Evolutionary conservation across 2,888 invertebrate species (phyloP), one percentile per base, ranked within the genome.

Genomic region (Volucella inanis): DNA sequence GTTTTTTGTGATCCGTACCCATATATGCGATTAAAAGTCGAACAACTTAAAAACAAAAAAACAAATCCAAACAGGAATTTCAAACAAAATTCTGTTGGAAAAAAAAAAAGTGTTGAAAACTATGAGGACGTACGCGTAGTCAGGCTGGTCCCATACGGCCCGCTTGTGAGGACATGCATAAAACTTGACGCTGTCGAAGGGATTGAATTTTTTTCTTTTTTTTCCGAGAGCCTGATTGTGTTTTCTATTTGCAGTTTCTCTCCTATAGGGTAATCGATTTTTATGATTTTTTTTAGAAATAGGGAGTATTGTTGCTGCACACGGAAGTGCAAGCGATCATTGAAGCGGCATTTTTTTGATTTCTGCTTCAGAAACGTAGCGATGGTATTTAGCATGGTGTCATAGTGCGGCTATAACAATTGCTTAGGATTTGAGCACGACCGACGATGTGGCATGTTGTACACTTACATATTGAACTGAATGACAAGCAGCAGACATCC

Each of bases 281-380:
- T 84, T 75, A 75, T 80, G 65, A 70, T 8, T 75, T 79, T 79
- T 65, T 49, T 4, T 18, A 6, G 8, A 49, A 76, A 8, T 74
- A 22, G 61, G 49, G 39, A 12, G 43, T 14, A 54, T 15, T n/a
- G 49, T 31, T 10, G 57, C 2, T 65, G 47, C 52, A 77, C 59
- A 70, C 75, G 79, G 79, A 79, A 79, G 84, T 84, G 65, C 84
- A 84, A 79, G 45, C 65, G 79, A 80, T 80, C 84, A 80, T 84
- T 65, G 84, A 75, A 76, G 80, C 75, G 75, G 80, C 80, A 80
- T 71, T 84, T 84, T 79, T 82, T 83, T 70, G 49, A 75, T 50
- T 75, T 70, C 70, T 71, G 65, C 65, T 14, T 62, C 59, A 15
- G n/a, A 22, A 65, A 59, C 64, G 64, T 43, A 64, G 45, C 54